Evolutionary conservation across 2,113 vertebrate species (phyloP), one percentile per base, ranked within the genome.

Genomic region (Lonchura striata): DNA sequence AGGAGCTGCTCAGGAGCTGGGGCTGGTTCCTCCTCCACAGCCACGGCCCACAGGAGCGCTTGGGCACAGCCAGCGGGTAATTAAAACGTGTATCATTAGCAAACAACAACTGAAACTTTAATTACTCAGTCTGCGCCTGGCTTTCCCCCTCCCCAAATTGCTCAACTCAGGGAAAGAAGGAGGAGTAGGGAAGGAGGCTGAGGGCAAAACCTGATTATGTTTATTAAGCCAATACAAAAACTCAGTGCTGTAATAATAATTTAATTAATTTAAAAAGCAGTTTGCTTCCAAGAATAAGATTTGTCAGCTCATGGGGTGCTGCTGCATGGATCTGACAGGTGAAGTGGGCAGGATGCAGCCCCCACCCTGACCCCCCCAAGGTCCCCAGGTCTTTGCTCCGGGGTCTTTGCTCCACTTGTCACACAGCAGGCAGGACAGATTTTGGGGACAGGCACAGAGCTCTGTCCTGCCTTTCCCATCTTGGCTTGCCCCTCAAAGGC

Each of bases 241-340:
- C 89, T 82, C 30, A 23, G 85, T 71, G 19, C 77, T 65, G 86
- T 92, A 97, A 96, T 93, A 97, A 97, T 95, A 97, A 98, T 97
- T 97, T 96, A 95, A 98, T 98, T 94, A 97, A 98, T 98, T 97
- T 96, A 54, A 93, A 97, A 98, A 97, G 96, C 97, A 97, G 97
- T 97, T 98, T 97, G 86, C 95, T 96, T 87, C 96, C 4, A 49
- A 80, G 94, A 96, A 96, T 87, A 92, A 75, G 95, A 91, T 95
- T 84, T 96, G 98, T 90, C 95, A 94, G 96, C 92, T 96, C 94
- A 42, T 18, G 54, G 95, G 97, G 83, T 90, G n/a, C 46, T 69
- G 66, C 64, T 69, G 66, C 64, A 7, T 11, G 12, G 92, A 91
- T 92, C 88, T 5, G 11, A n/a, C 59, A 19, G 92, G 90, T 30